Evolutionary conservation across 2,888 invertebrate genomes (phyloP).

Genomic region (Hofmannophila pseudospretella): DNA sequence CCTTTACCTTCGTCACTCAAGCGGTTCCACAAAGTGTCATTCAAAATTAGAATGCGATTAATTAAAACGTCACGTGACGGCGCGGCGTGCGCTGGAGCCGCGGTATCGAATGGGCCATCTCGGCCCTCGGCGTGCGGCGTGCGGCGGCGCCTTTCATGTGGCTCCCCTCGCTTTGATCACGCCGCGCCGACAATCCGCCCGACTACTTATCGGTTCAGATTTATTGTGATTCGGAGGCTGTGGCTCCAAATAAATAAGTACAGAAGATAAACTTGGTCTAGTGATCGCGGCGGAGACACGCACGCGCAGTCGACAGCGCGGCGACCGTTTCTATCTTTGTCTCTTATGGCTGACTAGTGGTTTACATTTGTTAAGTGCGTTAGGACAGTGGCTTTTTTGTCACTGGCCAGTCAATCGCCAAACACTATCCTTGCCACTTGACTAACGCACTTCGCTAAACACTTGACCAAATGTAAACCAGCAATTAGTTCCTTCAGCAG

Average conservation of each 20-base stretch:
- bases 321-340: too few species aligned
- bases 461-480: too few species aligned
- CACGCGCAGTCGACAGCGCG: background rate
- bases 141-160: conserved; percentile 68
- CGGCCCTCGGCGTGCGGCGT: conserved; percentile 26
- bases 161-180: conserved; percentile 68
- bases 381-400: too few species aligned
- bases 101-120: conserved; percentile 42
- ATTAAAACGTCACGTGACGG: conserved; percentile 64
- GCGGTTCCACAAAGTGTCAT: conserved; percentile 41
- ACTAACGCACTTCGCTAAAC: too few species aligned
- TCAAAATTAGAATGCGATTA: conserved; percentile 57
- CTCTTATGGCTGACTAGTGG: too few species aligned
- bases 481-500: too few species aligned
- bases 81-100: conserved; percentile 58
- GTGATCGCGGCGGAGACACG: too few species aligned
- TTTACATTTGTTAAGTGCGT: too few species aligned
- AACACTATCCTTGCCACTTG: too few species aligned
- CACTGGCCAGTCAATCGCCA: too few species aligned
- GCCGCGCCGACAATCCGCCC: conserved; percentile 72
- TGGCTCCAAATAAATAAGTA: too few species aligned
- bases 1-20: conserved; percentile 44
- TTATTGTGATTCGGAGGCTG: conserved; percentile 75
- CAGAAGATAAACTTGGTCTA: too few species aligned
- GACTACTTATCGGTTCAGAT: conserved; percentile 77